Percentiles rank a stretch among this genome's conserved stretches.
Evolutionary conservation across 2,888 invertebrate species (phyloP).

Genomic region (Nasonia oneida): DNA sequence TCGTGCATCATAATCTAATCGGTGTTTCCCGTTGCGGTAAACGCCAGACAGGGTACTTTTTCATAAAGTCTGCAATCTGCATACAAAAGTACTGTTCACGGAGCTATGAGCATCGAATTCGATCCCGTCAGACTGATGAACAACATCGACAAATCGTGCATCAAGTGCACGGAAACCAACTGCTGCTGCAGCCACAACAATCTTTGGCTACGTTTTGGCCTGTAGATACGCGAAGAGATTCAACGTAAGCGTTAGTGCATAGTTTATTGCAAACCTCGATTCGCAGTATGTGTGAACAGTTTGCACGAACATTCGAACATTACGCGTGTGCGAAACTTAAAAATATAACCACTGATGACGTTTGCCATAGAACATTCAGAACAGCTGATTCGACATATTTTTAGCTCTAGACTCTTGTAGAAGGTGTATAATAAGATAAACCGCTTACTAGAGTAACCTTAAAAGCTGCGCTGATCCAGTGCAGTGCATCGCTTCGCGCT

Average conservation of each 20-base stretch:
- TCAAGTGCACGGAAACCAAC: constrained; percentile 8
- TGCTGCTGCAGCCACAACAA: background rate
- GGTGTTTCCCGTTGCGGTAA: background rate
- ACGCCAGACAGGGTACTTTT: background rate
- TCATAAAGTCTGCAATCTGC: background rate
- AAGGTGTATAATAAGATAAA: background rate
- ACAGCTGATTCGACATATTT: background rate
- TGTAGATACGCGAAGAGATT: too few relatives aligned
- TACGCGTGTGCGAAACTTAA: background rate
- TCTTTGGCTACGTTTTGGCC: background rate
- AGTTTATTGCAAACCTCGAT: background rate
- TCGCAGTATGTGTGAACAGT: background rate
- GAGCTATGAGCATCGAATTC: constrained; percentile 37
- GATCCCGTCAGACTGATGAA: constrained; percentile 20
- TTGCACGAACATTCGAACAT: background rate
- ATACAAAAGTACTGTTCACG: background rate
- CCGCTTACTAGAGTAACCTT: background rate
- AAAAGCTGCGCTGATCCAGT: background rate
- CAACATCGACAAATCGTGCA: background rate
- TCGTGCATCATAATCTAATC: background rate
- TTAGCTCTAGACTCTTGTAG: background rate
- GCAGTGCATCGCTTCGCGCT: background rate
- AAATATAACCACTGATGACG: background rate
- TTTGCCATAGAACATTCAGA: background rate
- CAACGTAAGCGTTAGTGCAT: too few relatives aligned